Percentiles rank a stretch among this genome's conserved stretches.
These are phyloP conservation scores for Limnothrissa miodon DNA, from an alignment of 2,113 vertebrate genomes.

Conservation along the genomic window DNA sequence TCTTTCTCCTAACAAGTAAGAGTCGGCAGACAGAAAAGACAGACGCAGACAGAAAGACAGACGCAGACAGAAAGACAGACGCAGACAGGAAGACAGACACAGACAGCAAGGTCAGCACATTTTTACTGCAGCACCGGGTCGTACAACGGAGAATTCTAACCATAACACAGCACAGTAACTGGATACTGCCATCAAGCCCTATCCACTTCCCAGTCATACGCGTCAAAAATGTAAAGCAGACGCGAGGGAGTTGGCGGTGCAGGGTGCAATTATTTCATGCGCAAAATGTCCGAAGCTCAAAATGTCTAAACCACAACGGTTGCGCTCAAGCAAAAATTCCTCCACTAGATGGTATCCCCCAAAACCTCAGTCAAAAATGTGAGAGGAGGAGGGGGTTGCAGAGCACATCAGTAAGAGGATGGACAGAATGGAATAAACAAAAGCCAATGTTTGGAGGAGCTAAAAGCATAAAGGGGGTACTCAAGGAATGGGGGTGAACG, in stretches of 20 bases:
- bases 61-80: slow-evolving; percentile 41
- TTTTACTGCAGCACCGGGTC: neutral
- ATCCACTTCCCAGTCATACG: neutral
- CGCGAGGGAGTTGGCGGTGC: too few species aligned
- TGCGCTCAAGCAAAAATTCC: neutral
- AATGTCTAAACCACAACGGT: neutral
- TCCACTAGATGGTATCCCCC: neutral
- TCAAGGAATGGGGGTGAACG: neutral
- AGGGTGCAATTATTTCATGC: neutral
- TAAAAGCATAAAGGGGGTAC: slow-evolving; percentile 27
- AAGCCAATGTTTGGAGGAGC: slow-evolving; percentile 65
- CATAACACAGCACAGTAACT: neutral
- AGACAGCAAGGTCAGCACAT: slow-evolving; percentile 25
- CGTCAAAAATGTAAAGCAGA: neutral
- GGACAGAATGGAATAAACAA: slow-evolving; percentile 33
- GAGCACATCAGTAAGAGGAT: slow-evolving; percentile 14
- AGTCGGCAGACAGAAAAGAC: slow-evolving; percentile 33
- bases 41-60: slow-evolving; percentile 40
- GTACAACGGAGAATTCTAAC: neutral
- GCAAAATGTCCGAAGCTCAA: neutral
- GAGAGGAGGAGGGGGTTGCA: neutral
- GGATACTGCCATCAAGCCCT: neutral
- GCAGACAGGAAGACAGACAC: slow-evolving; percentile 47
- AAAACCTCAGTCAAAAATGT: neutral
- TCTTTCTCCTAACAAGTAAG: slow-evolving; percentile 86